Evolutionary conservation across 2,888 invertebrate species (phyloP), one percentile per base, ranked within the genome.

Genomic region (Elmis aenea): DNA sequence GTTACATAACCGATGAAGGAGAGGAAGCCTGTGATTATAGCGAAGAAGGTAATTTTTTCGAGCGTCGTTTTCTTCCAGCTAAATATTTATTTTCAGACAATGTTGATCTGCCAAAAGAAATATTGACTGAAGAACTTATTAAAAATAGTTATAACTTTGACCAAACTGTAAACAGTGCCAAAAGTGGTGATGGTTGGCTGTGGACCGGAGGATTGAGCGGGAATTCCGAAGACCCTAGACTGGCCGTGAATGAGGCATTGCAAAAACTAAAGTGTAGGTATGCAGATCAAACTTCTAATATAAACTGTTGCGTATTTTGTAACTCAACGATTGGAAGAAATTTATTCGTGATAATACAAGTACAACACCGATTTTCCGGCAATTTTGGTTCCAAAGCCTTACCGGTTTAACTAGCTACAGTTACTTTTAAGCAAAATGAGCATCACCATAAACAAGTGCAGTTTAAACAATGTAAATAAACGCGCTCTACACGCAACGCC

Each of bases 131-230:
- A 5, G 14, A 5, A 13, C 11, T n/a, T 9, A 27, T 11, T 15
- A 32, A 24, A 18, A 27, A 5, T 11, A 13, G 22, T 14, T 9
- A 10, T 6, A 18, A 33, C 10, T 36, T 42, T 13, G 18, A 33
- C n/a, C 38, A 38, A 12, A 2, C 33, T 1, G 11, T 38, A 6
- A n/a, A n/a, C n/a, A n/a, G n/a, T n/a, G 35, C 49, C 0, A 52
- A 50, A 42, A 65, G 62, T 38, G 54, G 72, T 57, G 79, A 80
- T 42, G 90, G 90, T 25, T 91, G 90, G 89, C 77, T 83, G 64
- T 90, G 86, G 78, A 78, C 89, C 33, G 83, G 87, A 11, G 87
- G 87, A 20, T 76, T 90, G 37, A 79, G 82, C 44, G 88, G 89
- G 12, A 76, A 77, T 54, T 78, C 81, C 32, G 59, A 70, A 8